These are phyloP conservation scores for Scytalopus superciliaris DNA, from an alignment of 2,113 vertebrate species.

Conservation along the genomic window DNA sequence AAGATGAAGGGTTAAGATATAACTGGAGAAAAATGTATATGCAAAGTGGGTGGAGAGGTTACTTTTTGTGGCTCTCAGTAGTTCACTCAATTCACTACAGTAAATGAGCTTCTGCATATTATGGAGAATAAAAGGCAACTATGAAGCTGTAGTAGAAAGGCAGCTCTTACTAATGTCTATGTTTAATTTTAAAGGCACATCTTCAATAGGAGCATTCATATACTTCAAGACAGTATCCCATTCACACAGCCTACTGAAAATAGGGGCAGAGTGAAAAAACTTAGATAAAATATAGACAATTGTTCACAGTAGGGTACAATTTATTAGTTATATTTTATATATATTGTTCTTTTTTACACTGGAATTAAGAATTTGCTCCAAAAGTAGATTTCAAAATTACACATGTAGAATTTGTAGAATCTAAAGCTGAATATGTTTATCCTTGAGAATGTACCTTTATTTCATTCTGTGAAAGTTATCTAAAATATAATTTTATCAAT, in stretches of 20 bases:
- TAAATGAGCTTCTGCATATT: background rate
- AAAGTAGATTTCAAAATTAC: background rate
- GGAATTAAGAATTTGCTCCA: background rate
- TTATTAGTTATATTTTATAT: background rate
- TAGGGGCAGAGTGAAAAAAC: background rate
- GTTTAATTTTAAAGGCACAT: background rate
- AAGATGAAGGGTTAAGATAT: background rate
- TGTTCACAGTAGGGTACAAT: background rate
- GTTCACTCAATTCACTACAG: background rate
- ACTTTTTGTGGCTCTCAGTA: background rate
- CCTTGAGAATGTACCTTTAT: background rate
- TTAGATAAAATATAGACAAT: background rate
- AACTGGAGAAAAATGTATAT: background rate
- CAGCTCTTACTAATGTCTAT: background rate
- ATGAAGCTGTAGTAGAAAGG: background rate
- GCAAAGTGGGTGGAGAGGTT: background rate
- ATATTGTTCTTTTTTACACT: background rate
- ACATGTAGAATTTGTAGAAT: background rate
- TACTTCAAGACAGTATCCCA: background rate
- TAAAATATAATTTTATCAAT: background rate
- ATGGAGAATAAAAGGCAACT: background rate
- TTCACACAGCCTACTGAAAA: background rate
- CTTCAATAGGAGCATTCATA: background rate
- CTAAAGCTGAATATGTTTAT: background rate
- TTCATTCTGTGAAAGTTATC: background rate